Conservation (phyloP, 2,113 vertebrate species). For the Lasiurus borealis region DNA sequence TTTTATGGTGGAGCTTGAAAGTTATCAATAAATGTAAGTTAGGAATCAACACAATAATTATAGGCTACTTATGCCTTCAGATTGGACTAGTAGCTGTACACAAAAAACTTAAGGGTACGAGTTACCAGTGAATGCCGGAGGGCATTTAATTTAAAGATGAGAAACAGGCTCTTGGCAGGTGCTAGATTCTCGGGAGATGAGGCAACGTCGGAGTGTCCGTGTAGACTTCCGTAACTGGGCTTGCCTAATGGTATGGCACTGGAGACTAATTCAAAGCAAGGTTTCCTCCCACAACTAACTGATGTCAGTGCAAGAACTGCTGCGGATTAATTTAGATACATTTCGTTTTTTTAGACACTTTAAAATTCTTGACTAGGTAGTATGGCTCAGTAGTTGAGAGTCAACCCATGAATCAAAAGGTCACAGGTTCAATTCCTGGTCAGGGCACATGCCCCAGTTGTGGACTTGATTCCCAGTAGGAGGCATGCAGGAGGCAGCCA, state of each 20-base stretch:
- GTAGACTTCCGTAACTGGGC: not conserved
- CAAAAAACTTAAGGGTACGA: not conserved
- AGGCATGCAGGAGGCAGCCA: not conserved
- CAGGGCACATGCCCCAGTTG: not conserved
- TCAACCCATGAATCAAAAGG: not conserved
- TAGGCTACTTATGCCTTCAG: not conserved
- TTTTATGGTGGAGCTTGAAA: conserved; percentile 1
- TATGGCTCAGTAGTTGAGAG: not conserved
- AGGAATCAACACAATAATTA: not conserved
- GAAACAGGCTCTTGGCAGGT: not conserved
- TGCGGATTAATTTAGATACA: not conserved
- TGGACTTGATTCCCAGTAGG: not conserved
- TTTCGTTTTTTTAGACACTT: conserved; percentile 26
- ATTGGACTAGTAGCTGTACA: not conserved
- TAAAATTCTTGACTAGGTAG: not conserved
- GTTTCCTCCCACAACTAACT: conserved; percentile 49
- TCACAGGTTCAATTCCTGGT: not conserved
- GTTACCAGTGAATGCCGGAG: conserved; percentile 13
- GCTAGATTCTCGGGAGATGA: not conserved
- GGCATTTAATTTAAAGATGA: conserved; percentile 24
- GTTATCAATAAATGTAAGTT: not conserved
- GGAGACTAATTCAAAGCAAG: conserved; percentile 55
- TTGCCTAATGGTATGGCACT: not conserved
- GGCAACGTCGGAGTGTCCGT: not conserved
- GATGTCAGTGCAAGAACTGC: conserved; percentile 44